Percentiles rank a stretch among this genome's conserved stretches.
Evolutionary conservation across 1,140 invertebrate species (phyloP).

Genomic region (Artemia franciscana): DNA sequence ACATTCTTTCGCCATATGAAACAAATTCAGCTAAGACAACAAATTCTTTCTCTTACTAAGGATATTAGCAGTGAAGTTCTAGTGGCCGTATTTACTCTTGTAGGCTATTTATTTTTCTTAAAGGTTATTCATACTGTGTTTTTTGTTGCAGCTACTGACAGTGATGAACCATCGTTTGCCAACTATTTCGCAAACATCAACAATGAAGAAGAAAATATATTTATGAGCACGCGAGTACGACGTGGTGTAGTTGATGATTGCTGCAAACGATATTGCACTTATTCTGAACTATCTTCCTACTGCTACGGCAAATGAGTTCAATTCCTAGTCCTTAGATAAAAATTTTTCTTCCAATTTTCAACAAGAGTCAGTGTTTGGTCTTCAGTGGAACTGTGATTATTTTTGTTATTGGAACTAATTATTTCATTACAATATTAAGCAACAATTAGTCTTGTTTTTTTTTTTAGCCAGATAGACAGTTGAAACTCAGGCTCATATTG

Average conservation of each 20-base stretch:
- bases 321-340: too few relatives aligned
- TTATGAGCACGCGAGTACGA: not conserved
- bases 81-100: too few relatives aligned
- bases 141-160: not conserved
- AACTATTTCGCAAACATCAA: not conserved
- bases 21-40: too few relatives aligned
- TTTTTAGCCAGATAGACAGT: too few relatives aligned
- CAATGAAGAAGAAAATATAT: not conserved
- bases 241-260: not conserved
- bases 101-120: too few relatives aligned
- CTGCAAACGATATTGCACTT: not conserved
- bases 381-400: not conserved
- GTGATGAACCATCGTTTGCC: not conserved
- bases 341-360: too few relatives aligned
- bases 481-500: too few relatives aligned
- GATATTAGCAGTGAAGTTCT: too few relatives aligned
- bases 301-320: not conserved
- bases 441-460: not conserved
- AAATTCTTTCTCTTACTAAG: too few relatives aligned
- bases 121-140: too few relatives aligned
- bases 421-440: not conserved
- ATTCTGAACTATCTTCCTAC: not conserved
- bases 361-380: too few relatives aligned
- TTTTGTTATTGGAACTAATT: not conserved
- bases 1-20: too few relatives aligned